A percentile compares a stretch with the other conserved stretches of the same genome.
Evolutionary conservation across 2,888 invertebrate genomes (phyloP).

Genomic region (Adelognathus sp.): DNA sequence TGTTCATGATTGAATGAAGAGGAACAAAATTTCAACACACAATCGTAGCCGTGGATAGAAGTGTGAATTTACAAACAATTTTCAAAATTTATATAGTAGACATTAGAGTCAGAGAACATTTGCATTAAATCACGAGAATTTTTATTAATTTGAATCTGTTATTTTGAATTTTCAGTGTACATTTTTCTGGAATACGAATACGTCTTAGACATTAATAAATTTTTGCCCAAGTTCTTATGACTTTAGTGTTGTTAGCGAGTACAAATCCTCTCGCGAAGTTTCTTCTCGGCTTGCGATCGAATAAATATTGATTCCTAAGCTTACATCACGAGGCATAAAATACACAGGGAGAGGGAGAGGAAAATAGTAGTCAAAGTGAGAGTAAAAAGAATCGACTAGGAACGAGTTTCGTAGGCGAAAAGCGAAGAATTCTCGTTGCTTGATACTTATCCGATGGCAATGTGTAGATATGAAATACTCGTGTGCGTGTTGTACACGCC

Average conservation of each 20-base stretch:
- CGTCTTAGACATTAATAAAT: no score
- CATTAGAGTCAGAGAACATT: no score
- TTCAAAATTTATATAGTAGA: no score
- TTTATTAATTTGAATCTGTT: no score
- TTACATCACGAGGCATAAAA: constrained; percentile 3
- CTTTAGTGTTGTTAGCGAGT: not conserved
- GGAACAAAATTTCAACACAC: no score
- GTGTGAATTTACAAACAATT: no score
- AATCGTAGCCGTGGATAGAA: no score
- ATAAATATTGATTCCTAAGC: constrained; percentile 35
- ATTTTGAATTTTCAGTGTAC: no score
- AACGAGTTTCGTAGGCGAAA: not conserved
- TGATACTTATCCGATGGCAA: not conserved
- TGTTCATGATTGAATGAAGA: no score
- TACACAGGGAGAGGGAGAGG: not conserved
- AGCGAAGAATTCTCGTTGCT: not conserved
- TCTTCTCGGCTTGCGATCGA: constrained; percentile 10
- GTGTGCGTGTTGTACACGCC: not conserved
- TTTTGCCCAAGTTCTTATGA: no score
- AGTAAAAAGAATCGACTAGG: not conserved
- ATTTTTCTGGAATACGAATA: no score
- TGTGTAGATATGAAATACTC: not conserved
- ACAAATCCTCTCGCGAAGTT: not conserved
- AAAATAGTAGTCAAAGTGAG: not conserved
- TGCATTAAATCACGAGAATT: no score